Percentiles rank a stretch among this genome's conserved stretches.
Conservation (phyloP, 2,888 invertebrate genomes). For the Heliconius erato region DNA sequence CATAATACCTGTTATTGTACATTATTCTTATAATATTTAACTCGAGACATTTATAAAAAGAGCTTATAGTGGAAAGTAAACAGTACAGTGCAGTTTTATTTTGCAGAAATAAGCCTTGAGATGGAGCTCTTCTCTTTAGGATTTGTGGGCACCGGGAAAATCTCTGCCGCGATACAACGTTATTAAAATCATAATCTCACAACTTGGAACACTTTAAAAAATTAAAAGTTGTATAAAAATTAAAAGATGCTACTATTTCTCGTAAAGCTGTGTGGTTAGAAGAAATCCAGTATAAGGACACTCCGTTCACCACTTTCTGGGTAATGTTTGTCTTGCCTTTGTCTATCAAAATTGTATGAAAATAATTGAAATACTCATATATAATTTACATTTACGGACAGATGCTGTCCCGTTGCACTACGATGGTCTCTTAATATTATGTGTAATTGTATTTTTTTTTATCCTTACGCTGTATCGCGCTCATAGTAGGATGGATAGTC, state of each 20-base stretch:
- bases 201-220: constrained; percentile 1
- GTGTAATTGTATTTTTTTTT: too few relatives aligned
- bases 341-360: too few relatives aligned
- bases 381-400: too few relatives aligned
- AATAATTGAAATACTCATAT: too few relatives aligned
- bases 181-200: constrained; percentile 28
- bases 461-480: too few relatives aligned
- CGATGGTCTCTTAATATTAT: too few relatives aligned
- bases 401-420: too few relatives aligned
- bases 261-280: not conserved
- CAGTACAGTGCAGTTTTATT: constrained; percentile 24
- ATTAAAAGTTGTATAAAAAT: constrained; percentile 8
- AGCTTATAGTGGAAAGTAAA: constrained; percentile 10
- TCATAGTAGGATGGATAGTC: too few relatives aligned
- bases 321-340: too few relatives aligned
- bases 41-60: not conserved
- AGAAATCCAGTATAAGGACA: not conserved
- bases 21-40: not conserved
- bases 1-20: not conserved
- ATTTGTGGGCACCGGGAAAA: constrained; percentile 22
- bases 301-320: not conserved
- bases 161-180: not conserved
- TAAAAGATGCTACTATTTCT: not conserved
- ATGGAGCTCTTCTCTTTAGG: constrained; percentile 16
- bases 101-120: constrained; percentile 29